These are phyloP conservation scores for Jaculus jaculus DNA, from an alignment of 2,113 vertebrate genomes.

Conservation along the genomic window DNA sequence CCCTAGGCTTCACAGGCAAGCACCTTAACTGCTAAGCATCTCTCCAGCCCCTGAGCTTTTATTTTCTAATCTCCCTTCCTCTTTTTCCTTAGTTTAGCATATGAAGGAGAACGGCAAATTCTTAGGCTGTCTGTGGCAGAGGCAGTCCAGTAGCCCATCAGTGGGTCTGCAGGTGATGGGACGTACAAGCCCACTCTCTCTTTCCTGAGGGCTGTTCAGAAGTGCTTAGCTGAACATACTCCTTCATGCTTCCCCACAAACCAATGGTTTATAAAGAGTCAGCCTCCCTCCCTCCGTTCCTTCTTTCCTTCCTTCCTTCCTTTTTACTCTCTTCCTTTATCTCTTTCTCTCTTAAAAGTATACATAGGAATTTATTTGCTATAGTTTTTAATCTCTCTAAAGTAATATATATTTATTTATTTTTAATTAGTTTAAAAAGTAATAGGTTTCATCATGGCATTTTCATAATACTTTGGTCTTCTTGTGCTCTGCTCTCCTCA, in stretches of 20 bases:
- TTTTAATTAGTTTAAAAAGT: neutral
- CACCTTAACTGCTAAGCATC: too few species aligned
- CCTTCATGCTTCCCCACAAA: neutral
- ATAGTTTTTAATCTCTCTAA: neutral
- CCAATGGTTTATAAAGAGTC: neutral
- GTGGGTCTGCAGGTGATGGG: neutral
- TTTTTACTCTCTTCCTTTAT: too few species aligned
- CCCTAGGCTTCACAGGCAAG: too few species aligned
- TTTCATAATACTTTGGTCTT: neutral
- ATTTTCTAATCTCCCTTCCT: neutral
- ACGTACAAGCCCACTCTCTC: neutral
- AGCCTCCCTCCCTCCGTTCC: neutral
- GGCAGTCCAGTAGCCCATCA: neutral
- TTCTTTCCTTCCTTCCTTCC: too few species aligned
- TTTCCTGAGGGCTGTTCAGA: neutral
- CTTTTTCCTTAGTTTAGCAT: neutral
- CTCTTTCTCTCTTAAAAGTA: too few species aligned
- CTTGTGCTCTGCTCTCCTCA: too few species aligned
- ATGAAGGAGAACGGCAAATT: neutral
- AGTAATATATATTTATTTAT: neutral
- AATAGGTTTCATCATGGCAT: neutral
- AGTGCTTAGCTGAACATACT: neutral
- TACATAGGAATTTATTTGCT: neutral
- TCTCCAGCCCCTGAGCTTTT: neutral
- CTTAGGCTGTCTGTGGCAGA: neutral